A percentile compares a stretch with the other conserved stretches of the same genome.
Evolutionary conservation across 2,797 vertebrate genomes (phyloP).

Genomic region (Passerculus sandwichensis): DNA sequence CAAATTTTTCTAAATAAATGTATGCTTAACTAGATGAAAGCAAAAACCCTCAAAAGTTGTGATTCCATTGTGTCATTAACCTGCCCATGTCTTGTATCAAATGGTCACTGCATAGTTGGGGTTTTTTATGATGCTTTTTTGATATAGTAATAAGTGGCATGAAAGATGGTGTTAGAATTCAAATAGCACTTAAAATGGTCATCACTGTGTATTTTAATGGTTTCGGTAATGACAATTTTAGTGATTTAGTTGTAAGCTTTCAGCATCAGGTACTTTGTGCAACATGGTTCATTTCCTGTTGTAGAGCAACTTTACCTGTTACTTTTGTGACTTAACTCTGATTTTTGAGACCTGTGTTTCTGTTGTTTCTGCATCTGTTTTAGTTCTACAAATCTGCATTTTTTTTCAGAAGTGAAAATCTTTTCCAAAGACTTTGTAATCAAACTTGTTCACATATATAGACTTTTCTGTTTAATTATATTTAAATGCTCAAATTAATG

Average conservation of each 20-base stretch:
- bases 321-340: neutral
- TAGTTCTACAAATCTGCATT: neutral
- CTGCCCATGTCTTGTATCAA: neutral
- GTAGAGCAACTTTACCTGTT: neutral
- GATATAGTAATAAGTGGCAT: neutral
- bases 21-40: neutral
- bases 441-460: accelerated
- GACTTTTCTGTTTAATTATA: neutral
- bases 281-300: neutral
- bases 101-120: neutral
- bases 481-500: neutral
- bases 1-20: neutral
- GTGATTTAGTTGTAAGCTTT: neutral
- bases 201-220: neutral
- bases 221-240: neutral
- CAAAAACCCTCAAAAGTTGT: neutral
- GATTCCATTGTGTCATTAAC: neutral
- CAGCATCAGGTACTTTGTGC: neutral
- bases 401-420: neutral
- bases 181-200: neutral
- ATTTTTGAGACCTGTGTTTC: neutral
- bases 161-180: neutral
- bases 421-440: neutral
- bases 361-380: neutral
- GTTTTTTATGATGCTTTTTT: neutral